A percentile compares a stretch with the other conserved stretches of the same genome.
phyloP scores from a whole-genome alignment of 35 echinoderm and acorn worm genomes.

The Ptychodera flava region DNA sequence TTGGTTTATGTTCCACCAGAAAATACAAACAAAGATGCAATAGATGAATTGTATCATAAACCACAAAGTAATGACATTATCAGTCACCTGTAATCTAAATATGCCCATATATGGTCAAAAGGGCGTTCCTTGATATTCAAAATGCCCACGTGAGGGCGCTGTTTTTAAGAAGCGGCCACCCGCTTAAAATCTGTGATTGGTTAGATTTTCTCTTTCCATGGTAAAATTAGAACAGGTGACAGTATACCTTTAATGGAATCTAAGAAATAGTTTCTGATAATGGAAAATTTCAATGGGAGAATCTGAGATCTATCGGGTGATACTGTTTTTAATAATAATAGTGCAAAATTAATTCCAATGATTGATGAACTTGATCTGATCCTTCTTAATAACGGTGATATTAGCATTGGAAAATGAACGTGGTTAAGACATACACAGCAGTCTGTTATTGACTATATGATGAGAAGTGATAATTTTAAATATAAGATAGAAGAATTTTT shows the following conservation, averaged over 20 bases:
- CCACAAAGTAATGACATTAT: background rate
- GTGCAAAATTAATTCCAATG: background rate
- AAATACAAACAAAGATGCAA: too few species aligned
- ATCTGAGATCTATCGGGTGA: background rate
- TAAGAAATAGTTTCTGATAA: background rate
- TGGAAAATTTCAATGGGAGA: background rate
- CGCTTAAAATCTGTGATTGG: too few species aligned
- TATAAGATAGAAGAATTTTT: background rate
- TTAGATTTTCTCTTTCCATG: too few species aligned
- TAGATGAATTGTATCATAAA: slow-evolving; percentile 6
- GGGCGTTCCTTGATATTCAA: too few species aligned
- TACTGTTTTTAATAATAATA: background rate
- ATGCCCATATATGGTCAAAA: too few species aligned
- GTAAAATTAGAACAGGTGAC: too few species aligned
- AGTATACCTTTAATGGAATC: too few species aligned
- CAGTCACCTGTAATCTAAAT: too few species aligned
- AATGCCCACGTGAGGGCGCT: too few species aligned
- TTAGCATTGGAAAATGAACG: background rate
- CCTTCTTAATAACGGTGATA: background rate
- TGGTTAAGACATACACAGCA: background rate
- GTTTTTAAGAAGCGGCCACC: too few species aligned
- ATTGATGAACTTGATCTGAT: background rate
- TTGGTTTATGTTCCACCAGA: slow-evolving; percentile 18
- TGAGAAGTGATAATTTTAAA: background rate
- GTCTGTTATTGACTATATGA: background rate